These are phyloP conservation scores for Dendrolimus kikuchii DNA, from an alignment of 1,140 invertebrate genomes.

Conservation along the genomic window DNA sequence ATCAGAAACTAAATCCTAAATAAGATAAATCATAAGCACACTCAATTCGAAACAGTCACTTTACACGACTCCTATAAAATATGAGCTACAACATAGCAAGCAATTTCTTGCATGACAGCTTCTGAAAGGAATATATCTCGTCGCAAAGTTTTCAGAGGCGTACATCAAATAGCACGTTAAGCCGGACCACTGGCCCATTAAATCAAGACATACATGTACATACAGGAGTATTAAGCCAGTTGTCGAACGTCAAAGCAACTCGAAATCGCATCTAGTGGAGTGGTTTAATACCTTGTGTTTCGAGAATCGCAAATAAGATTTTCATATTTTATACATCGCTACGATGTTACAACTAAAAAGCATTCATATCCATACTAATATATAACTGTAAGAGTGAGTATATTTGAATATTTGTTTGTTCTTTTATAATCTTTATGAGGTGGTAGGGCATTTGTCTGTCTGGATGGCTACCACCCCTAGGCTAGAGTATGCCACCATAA, in stretches of 20 bases:
- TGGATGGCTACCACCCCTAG: no score
- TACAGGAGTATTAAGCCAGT: not conserved
- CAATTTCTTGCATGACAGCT: constrained; percentile 3
- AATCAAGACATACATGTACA: constrained; percentile 4
- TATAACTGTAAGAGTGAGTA: no score
- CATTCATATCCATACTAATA: no score
- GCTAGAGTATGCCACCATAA: no score
- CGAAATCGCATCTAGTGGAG: not conserved
- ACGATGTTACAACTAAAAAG: no score
- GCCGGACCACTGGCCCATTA: constrained; percentile 1
- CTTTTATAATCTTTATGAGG: no score
- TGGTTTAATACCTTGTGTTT: no score
- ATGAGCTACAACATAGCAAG: not conserved
- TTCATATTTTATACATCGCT: no score
- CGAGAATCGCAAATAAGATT: no score
- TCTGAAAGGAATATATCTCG: constrained; percentile 2
- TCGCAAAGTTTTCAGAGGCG: not conserved
- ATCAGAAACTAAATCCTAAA: not conserved
- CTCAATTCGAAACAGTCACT: not conserved
- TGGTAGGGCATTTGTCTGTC: no score
- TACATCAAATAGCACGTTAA: constrained; percentile 5
- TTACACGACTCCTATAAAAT: not conserved
- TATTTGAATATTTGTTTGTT: no score
- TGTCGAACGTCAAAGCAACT: not conserved
- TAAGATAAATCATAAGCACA: not conserved